Percentiles rank a stretch among this genome's conserved stretches.
Evolutionary conservation across 2,888 invertebrate genomes (phyloP).

Genomic region (Eledona agricola): DNA sequence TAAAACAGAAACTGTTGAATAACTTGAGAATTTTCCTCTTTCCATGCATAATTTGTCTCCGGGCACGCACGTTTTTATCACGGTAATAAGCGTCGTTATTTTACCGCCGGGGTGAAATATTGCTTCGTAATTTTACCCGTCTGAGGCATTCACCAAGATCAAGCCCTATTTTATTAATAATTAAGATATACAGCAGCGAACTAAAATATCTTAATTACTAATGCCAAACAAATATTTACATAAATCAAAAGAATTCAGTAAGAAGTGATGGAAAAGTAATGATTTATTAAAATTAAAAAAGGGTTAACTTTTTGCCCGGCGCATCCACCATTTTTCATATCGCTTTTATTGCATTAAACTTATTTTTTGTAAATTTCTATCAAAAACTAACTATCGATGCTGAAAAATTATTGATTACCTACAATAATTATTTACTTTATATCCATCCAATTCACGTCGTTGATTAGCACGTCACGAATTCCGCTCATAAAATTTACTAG

Average conservation of each 20-base stretch:
- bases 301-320: not conserved
- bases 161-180: conserved; percentile 7
- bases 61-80: conserved; percentile 22
- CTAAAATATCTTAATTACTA: not conserved
- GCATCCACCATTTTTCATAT: conserved; percentile 2
- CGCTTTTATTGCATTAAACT: too few relatives aligned
- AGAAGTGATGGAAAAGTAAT: too few relatives aligned
- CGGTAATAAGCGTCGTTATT: conserved; percentile 24
- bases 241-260: too few relatives aligned
- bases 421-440: too few relatives aligned
- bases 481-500: too few relatives aligned
- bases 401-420: too few relatives aligned
- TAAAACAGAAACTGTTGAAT: conserved; percentile 21
- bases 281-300: too few relatives aligned
- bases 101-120: conserved; percentile 18
- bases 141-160: conserved; percentile 5
- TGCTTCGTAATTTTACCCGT: conserved; percentile 20
- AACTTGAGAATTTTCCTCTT: conserved; percentile 23
- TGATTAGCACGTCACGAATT: too few relatives aligned
- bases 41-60: conserved; percentile 21
- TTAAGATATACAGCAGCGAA: not conserved
- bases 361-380: too few relatives aligned
- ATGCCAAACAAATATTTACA: not conserved
- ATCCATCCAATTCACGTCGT: too few relatives aligned
- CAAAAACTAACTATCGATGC: too few relatives aligned